These are phyloP conservation scores for Phodopus roborovskii DNA, from an alignment of 2,113 vertebrate species.

Conservation along the genomic window DNA sequence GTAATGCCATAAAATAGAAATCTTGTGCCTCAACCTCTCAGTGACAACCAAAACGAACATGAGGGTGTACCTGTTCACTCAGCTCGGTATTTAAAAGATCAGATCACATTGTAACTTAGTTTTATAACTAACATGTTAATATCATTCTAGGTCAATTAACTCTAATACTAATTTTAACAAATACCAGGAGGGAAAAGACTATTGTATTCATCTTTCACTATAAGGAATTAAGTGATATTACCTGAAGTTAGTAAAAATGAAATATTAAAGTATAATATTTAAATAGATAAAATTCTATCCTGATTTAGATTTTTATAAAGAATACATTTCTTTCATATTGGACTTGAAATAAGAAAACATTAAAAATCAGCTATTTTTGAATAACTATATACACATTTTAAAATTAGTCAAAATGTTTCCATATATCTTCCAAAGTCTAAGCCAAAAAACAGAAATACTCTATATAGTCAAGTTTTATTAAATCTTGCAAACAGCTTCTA, in stretches of 20 bases:
- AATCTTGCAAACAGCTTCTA: conserved; percentile 2
- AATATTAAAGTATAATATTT: conserved; percentile 39
- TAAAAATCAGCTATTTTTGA: conserved; percentile 43
- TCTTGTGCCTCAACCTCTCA: not conserved
- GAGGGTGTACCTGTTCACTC: not conserved
- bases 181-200: conserved; percentile 31
- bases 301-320: conserved; percentile 27
- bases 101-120: not conserved
- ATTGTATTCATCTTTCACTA: conserved; percentile 53
- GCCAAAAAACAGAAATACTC: conserved; percentile 16
- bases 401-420: conserved; percentile 45
- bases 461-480: conserved; percentile 18
- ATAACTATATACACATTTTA: conserved; percentile 2
- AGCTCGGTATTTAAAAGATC: not conserved
- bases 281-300: conserved; percentile 51
- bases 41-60: not conserved
- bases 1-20: conserved; percentile 40
- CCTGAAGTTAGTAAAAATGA: conserved; percentile 16
- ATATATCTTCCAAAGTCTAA: conserved; percentile 31
- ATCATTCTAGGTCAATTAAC: conserved; percentile 39
- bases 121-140: conserved; percentile 34
- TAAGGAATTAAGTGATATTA: conserved; percentile 23
- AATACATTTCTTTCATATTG: conserved; percentile 37
- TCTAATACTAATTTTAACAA: conserved; percentile 57
- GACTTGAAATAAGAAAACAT: conserved; percentile 47